These are phyloP conservation scores for Drosophila sechellia DNA, from an alignment of 1,140 invertebrate genomes.

Conservation along the genomic window DNA sequence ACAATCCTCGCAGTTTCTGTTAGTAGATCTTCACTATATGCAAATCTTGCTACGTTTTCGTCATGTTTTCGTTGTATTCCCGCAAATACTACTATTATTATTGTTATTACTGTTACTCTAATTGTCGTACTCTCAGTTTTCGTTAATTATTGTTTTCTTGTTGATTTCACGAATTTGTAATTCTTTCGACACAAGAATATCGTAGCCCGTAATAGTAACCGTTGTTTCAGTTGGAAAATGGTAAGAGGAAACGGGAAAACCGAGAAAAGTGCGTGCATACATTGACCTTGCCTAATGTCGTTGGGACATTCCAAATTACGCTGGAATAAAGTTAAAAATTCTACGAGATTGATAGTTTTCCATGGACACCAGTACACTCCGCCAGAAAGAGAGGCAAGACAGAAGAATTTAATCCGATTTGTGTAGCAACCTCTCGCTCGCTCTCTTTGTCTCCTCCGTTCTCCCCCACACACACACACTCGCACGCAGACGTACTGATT, in stretches of 20 bases:
- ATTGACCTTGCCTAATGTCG: constrained; percentile 29
- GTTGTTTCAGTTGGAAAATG: constrained; percentile 30
- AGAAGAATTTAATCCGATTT: constrained; percentile 51
- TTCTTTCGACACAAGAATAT: constrained; percentile 49
- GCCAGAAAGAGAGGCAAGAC: constrained; percentile 13
- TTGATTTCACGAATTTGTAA: not conserved
- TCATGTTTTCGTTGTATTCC: constrained; percentile 13
- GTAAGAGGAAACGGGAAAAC: not conserved
- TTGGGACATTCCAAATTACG: constrained; percentile 51
- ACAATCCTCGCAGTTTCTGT: not conserved
- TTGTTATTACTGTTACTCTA: constrained; percentile 24
- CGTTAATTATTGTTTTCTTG: constrained; percentile 21
- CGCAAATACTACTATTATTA: constrained; percentile 22
- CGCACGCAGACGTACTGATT: constrained; percentile 19
- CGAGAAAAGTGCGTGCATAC: not conserved
- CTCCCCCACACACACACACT: constrained; percentile 7
- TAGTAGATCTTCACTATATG: constrained; percentile 7
- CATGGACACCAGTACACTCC: constrained; percentile 32
- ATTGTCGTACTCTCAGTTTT: constrained; percentile 28
- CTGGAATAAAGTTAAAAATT: constrained; percentile 27
- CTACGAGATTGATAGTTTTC: constrained; percentile 33
- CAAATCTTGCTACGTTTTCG: constrained; percentile 2
- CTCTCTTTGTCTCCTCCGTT: constrained; percentile 18
- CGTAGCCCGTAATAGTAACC: constrained; percentile 36
- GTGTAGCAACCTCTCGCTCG: constrained; percentile 28